Evolutionary conservation across 2,797 vertebrate genomes (phyloP), one percentile per base, ranked within the genome.

Genomic region (Gymnodraco acuticeps): DNA sequence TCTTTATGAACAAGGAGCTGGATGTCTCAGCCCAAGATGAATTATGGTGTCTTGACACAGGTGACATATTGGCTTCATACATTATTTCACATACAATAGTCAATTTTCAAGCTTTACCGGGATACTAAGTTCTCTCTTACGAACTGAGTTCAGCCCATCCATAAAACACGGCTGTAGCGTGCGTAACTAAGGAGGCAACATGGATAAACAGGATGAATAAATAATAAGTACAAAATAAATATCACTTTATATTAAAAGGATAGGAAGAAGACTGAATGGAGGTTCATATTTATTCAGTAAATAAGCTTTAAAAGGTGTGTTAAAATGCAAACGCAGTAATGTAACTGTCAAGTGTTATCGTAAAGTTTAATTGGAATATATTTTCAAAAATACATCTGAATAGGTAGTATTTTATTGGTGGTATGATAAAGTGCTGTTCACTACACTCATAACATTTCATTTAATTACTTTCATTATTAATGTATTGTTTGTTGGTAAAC

Each of bases 21-120:
- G 78, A 72, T 80, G 91, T 91, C 87, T 81, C 56, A 51, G 77
- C 81, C 71, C 84, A 90, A 92, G 91, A 93, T 92, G 85, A 90
- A 92, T 93, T 91, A 87, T 75, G 72, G 86, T 43, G 85, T 88
- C 90, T 81, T 91, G 91, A 94, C 91, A 91, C 85, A 81, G 81
- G 75, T 92, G 92, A 93, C 92, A 93, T 87, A 92, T 93, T 90
- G 90, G 89, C 92, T 85, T 92, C 91, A 92, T 93, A 88, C 89
- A 93, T 94, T 91, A 93, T 93, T 93, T 90, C 87, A 78, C 87
- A 77, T 88, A 91, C 81, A 84, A 91, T 85, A 89, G 88, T 92
- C 89, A 71, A 88, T 90, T 92, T 83, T 87, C 67, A 83, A 85
- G 89, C 82, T 90, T 89, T 85, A 84, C 45, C 80, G 54, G 81